Percentiles rank a stretch among this genome's conserved stretches.
phyloP scores from a whole-genome alignment of 1,140 invertebrate species.

The Coelopa frigida region DNA sequence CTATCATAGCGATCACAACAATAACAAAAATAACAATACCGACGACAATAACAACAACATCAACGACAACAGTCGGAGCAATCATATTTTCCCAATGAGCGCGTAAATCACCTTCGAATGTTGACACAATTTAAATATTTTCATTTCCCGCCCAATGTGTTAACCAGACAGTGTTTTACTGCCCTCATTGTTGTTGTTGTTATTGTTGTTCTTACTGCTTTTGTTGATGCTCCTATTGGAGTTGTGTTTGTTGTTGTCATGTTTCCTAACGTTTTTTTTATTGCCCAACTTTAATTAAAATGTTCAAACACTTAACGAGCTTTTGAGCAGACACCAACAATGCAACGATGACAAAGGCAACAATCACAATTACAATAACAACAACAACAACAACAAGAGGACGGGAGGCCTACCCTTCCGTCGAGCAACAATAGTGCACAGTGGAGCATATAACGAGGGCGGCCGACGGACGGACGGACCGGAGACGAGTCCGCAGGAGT shows the following conservation, averaged over 20 bases:
- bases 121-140: constrained; percentile 6
- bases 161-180: neutral
- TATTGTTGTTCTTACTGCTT: neutral
- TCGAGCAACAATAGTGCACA: neutral
- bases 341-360: neutral
- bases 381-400: neutral
- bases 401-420: neutral
- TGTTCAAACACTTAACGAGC: constrained; percentile 6
- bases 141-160: constrained; percentile 9
- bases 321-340: neutral
- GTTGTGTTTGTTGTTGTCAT: neutral
- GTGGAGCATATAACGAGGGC: neutral
- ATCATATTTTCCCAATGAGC: too few species aligned
- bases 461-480: neutral
- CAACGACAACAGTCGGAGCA: too few species aligned
- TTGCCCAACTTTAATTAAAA: constrained; percentile 6
- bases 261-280: neutral
- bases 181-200: neutral
- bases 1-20: too few species aligned
- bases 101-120: too few species aligned
- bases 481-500: neutral
- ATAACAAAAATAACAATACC: too few species aligned
- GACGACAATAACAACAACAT: too few species aligned
- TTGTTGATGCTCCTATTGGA: too few species aligned
- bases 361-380: neutral